A percentile compares a stretch with the other conserved stretches of the same genome.
These are phyloP conservation scores for Hyperoplus lanceolatus DNA, from an alignment of 2,797 vertebrate species.

Conservation along the genomic window DNA sequence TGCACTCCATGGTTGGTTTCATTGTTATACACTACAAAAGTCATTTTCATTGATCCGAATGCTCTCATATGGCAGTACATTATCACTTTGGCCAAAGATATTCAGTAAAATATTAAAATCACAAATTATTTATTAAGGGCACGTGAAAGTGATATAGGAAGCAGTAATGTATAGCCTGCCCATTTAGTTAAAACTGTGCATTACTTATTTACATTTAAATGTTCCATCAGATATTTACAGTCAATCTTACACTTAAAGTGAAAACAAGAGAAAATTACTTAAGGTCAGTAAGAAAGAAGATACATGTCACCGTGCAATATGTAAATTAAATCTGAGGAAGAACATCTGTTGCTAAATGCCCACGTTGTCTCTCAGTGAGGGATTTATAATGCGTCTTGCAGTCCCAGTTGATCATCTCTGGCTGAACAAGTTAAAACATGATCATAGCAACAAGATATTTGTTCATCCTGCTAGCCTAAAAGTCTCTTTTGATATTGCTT, in stretches of 20 bases:
- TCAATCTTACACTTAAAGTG: constrained; percentile 27
- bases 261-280: constrained; percentile 38
- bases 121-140: not conserved
- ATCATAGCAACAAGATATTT: constrained; percentile 46
- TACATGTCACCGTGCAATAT: constrained; percentile 27
- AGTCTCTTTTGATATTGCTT: constrained; percentile 31
- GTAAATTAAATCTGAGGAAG: constrained; percentile 38
- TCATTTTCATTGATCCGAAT: not conserved
- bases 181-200: not conserved
- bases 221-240: constrained; percentile 50
- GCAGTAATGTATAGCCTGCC: constrained; percentile 2
- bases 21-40: constrained; percentile 5
- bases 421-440: constrained; percentile 36
- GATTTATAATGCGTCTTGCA: constrained; percentile 22
- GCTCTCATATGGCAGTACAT: not conserved
- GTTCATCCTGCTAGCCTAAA: constrained; percentile 27
- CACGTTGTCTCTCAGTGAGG: constrained; percentile 8
- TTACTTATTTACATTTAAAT: constrained; percentile 53
- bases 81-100: not conserved
- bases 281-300: constrained; percentile 20
- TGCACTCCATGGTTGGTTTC: constrained; percentile 2
- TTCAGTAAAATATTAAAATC: constrained; percentile 16
- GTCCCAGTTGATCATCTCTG: constrained; percentile 29
- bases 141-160: constrained; percentile 7
- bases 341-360: constrained; percentile 31